A percentile compares a stretch with the other conserved stretches of the same genome.
phyloP scores from a whole-genome alignment of 37 sponge, comb jelly and placozoan genomes.

The Eunapius fragilis region DNA sequence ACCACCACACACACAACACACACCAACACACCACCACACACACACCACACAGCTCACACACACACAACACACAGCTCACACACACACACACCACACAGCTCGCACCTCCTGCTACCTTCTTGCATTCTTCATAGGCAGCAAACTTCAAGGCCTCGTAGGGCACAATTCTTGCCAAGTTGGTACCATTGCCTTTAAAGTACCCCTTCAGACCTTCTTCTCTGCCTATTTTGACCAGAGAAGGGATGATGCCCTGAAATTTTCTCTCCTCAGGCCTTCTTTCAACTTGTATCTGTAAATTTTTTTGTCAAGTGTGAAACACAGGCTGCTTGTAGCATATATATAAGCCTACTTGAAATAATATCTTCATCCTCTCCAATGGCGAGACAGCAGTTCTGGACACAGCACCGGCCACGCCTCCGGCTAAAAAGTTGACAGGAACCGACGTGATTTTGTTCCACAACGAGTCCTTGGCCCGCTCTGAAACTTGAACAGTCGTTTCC shows the following conservation, averaged over 20 bases:
- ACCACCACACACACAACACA: too few relatives aligned
- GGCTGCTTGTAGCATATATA: not conserved
- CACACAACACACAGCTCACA: not conserved
- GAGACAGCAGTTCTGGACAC: constrained; percentile 78
- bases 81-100: not conserved
- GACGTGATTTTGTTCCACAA: constrained; percentile 42
- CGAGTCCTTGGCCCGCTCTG: not conserved
- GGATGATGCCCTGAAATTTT: constrained; percentile 41
- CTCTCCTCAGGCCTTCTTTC: not conserved
- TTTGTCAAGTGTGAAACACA: not conserved
- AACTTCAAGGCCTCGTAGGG: constrained; percentile 80
- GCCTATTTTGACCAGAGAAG: constrained; percentile 47
- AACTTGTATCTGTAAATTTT: not conserved
- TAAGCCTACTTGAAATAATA: constrained; percentile 57
- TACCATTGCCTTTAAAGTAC: constrained; percentile 67
- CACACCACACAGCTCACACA: not conserved
- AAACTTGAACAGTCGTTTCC: not conserved
- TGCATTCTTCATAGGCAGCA: constrained; percentile 81
- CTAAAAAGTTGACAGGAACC: constrained; percentile 53
- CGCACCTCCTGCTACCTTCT: constrained; percentile 50
- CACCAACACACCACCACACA: not conserved
- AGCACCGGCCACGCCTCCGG: constrained; percentile 76
- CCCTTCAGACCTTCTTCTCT: constrained; percentile 56
- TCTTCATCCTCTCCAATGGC: constrained; percentile 75
- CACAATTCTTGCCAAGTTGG: constrained; percentile 68